These are phyloP conservation scores for Deroplatys truncata DNA, from an alignment of 2,888 invertebrate genomes.

Conservation along the genomic window DNA sequence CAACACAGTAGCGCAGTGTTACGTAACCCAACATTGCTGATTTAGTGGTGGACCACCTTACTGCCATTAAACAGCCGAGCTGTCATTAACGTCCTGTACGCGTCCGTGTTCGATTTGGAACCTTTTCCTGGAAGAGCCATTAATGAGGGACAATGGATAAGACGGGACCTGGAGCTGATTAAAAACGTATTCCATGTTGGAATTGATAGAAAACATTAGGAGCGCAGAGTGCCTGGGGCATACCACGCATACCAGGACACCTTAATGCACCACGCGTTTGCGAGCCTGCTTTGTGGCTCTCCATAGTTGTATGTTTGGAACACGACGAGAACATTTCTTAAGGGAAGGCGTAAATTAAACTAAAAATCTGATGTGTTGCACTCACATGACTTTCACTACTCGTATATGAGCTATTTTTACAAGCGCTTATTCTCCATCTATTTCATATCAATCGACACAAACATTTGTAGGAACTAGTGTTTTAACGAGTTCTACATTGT, in stretches of 20 bases:
- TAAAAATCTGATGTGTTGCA: no score
- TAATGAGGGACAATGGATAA: neutral
- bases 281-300: neutral
- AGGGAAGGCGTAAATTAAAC: neutral
- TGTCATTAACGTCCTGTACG: no score
- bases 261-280: neutral
- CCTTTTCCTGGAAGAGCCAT: neutral
- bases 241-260: neutral
- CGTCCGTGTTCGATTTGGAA: neutral
- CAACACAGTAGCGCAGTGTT: neutral
- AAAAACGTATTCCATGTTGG: neutral
- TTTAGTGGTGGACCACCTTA: neutral
- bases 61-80: no score
- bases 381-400: no score
- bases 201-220: neutral
- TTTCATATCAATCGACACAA: no score
- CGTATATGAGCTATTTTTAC: no score
- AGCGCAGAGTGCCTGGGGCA: neutral
- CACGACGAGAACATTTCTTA: neutral
- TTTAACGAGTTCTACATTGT: no score
- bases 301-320: no score
- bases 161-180: neutral
- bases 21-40: neutral
- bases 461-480: no score
- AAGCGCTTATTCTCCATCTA: no score